Conservation (phyloP, 2,888 invertebrate species). For the Hemicrepidius hirtus region DNA sequence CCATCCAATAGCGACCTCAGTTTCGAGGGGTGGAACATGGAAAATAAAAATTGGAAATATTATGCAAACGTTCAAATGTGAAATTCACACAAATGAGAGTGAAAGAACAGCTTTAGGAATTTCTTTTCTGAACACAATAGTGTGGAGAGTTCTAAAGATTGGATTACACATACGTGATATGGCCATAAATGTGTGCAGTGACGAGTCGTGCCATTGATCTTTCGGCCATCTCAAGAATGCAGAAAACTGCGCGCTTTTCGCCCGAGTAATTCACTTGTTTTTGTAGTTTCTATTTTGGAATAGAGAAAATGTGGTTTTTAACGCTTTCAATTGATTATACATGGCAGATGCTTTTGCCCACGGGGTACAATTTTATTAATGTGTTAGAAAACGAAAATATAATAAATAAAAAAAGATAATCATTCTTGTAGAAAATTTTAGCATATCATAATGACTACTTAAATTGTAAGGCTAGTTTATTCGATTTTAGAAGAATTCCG, state of each 20-base stretch:
- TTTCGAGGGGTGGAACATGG: not conserved
- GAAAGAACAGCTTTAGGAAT: constrained; percentile 6
- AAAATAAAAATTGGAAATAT: constrained; percentile 4
- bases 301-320: no score
- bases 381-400: no score
- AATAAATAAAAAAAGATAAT: no score
- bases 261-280: not conserved
- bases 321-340: no score
- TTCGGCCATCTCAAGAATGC: constrained; percentile 28
- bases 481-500: no score
- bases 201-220: constrained; percentile 37
- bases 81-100: not conserved
- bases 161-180: constrained; percentile 35
- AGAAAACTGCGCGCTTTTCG: constrained; percentile 28
- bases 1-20: not conserved
- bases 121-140: not conserved
- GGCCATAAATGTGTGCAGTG: constrained; percentile 10
- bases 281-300: not conserved
- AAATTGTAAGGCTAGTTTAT: no score
- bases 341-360: no score
- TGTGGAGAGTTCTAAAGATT: constrained; percentile 19
- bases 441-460: no score
- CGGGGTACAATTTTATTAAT: no score
- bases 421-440: no score
- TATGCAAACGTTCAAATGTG: constrained; percentile 5